These are phyloP conservation scores for Amia ocellicauda DNA, from an alignment of 2,113 vertebrate species.

Conservation along the genomic window DNA sequence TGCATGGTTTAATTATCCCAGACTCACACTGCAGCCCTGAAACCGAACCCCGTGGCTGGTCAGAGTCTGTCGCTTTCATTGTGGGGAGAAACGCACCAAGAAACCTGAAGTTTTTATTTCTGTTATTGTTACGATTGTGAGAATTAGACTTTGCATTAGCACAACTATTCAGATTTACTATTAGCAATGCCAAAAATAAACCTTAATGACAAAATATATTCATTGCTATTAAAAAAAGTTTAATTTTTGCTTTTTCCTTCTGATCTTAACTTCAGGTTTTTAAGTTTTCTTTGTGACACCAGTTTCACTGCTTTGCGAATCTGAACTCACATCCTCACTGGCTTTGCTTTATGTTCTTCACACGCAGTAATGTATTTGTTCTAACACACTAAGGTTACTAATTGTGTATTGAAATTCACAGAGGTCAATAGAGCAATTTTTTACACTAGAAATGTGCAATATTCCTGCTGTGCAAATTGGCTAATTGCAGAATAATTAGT, in stretches of 20 bases:
- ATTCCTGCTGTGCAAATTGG: neutral
- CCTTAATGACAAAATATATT: no score
- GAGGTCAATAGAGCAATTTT: conserved; percentile 13
- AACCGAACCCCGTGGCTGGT: conserved; percentile 13
- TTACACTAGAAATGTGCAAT: conserved; percentile 5
- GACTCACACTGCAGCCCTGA: conserved; percentile 9
- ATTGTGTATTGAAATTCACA: conserved; percentile 17
- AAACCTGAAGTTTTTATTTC: conserved; percentile 22
- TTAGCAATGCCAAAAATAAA: no score
- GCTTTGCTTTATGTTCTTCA: conserved; percentile 15
- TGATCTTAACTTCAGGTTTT: conserved; percentile 18
- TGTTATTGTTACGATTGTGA: no score
- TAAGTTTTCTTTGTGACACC: conserved; percentile 5
- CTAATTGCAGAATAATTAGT: neutral
- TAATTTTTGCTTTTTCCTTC: no score
- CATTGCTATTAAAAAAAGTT: no score
- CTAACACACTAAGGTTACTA: conserved; percentile 4
- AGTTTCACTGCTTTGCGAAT: conserved; percentile 2
- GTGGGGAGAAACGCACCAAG: conserved; percentile 3
- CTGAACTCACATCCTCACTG: conserved; percentile 11
- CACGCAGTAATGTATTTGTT: conserved; percentile 7
- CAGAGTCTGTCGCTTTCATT: conserved; percentile 16
- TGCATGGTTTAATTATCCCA: conserved; percentile 53
- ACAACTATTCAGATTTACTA: no score
- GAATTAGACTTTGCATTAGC: no score